Percentiles rank a stretch among this genome's conserved stretches.
These are phyloP conservation scores for Philypnodon macrostomus DNA, from an alignment of 2,797 vertebrate genomes.

Conservation along the genomic window DNA sequence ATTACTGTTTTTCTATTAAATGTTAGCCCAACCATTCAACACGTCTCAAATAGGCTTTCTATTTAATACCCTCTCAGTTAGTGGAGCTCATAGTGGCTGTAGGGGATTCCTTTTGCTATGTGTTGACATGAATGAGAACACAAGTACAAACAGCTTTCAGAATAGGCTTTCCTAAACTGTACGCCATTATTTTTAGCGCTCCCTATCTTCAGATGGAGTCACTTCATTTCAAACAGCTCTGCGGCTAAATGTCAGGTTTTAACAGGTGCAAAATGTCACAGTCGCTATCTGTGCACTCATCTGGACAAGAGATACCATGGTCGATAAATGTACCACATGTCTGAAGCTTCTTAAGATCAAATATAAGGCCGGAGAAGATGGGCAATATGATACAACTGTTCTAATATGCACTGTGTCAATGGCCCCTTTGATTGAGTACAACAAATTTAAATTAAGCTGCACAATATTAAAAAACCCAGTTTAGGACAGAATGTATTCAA, in stretches of 20 bases:
- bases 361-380: slow-evolving; percentile 12
- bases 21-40: too few species aligned
- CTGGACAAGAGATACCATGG: slow-evolving; percentile 24
- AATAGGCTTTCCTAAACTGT: slow-evolving; percentile 7
- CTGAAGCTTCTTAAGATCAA: slow-evolving; percentile 14
- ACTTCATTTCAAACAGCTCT: slow-evolving; percentile 15
- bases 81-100: background rate
- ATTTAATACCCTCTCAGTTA: too few species aligned
- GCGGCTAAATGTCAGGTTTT: slow-evolving; percentile 43
- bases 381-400: too few species aligned
- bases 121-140: slow-evolving; percentile 1
- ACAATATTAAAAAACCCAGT: too few species aligned
- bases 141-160: background rate
- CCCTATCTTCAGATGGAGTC: slow-evolving; percentile 6
- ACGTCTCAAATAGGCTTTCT: too few species aligned
- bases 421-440: too few species aligned
- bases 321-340: slow-evolving; percentile 22
- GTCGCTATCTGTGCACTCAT: slow-evolving; percentile 28
- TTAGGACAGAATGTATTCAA: too few species aligned
- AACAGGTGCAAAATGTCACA: slow-evolving; percentile 42
- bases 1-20: too few species aligned
- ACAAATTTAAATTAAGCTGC: too few species aligned
- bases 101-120: background rate
- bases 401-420: too few species aligned
- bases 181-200: slow-evolving; percentile 1